phyloP scores from a whole-genome alignment of 2,888 invertebrate species.

The Heliconius cydno region DNA sequence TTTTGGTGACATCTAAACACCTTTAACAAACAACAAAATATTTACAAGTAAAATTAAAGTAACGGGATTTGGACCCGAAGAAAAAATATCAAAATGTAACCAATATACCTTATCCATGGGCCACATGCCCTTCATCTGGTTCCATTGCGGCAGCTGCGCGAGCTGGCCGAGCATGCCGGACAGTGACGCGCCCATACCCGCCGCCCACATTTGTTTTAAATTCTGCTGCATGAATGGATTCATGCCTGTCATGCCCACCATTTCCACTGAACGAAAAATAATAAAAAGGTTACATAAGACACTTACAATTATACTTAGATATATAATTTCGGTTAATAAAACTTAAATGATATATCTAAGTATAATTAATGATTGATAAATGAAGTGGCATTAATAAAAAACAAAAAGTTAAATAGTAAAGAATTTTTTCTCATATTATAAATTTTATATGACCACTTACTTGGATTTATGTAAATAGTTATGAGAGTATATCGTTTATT shows the following conservation, averaged over 20 bases:
- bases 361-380: too few species aligned
- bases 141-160: slow-evolving; percentile 63
- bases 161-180: slow-evolving; percentile 63
- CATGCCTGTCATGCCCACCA: slow-evolving; percentile 84
- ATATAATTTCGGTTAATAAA: neutral
- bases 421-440: too few species aligned
- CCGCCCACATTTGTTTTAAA: slow-evolving; percentile 75
- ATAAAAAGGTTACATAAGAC: neutral
- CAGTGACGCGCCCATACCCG: slow-evolving; percentile 77
- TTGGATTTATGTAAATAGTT: too few species aligned
- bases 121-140: slow-evolving; percentile 48
- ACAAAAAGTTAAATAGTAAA: too few species aligned
- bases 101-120: slow-evolving; percentile 45
- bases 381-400: too few species aligned
- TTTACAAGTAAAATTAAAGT: too few species aligned
- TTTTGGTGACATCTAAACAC: too few species aligned
- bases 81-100: too few species aligned
- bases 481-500: too few species aligned
- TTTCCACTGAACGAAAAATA: slow-evolving; percentile 80
- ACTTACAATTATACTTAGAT: neutral
- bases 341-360: neutral
- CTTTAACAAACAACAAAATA: too few species aligned
- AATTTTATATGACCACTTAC: too few species aligned
- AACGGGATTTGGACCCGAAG: too few species aligned
- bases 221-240: slow-evolving; percentile 80